Conservation (phyloP, 64 coral and sea anemone species). For the Pocillopora damicornis region DNA sequence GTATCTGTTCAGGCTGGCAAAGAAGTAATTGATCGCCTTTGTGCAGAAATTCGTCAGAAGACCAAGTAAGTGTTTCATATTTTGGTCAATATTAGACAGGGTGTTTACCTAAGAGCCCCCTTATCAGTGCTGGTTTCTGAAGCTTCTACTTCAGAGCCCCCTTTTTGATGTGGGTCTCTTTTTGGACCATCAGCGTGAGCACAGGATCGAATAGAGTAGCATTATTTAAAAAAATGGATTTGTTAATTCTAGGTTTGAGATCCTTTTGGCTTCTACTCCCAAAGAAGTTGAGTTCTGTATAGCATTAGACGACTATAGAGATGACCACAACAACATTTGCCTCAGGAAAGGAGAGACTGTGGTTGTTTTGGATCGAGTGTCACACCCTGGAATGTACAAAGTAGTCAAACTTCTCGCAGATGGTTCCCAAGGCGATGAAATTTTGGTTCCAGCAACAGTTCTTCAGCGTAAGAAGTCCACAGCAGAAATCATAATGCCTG, state of each 20-base stretch:
- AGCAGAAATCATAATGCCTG: constrained; percentile 59
- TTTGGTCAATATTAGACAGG: background rate
- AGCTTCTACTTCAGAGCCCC: background rate
- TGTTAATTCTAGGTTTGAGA: constrained; percentile 58
- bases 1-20: constrained; percentile 38
- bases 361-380: constrained; percentile 68
- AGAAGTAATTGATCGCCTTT: constrained; percentile 54
- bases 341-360: constrained; percentile 75
- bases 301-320: constrained; percentile 72
- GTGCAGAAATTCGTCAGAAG: constrained; percentile 52
- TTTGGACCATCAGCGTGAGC: too few relatives aligned
- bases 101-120: background rate
- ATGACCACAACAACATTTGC: constrained; percentile 74
- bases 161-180: background rate
- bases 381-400: constrained; percentile 80
- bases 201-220: too few relatives aligned
- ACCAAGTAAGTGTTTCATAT: constrained; percentile 46
- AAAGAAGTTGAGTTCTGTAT: constrained; percentile 78
- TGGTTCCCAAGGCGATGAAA: constrained; percentile 77
- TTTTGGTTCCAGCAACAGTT: constrained; percentile 74
- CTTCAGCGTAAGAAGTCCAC: constrained; percentile 68
- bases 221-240: background rate
- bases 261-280: constrained; percentile 50
- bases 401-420: constrained; percentile 72
- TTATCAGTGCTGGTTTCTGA: background rate